Percentiles rank a stretch among this genome's conserved stretches.
These are phyloP conservation scores for Thalassarche chlororhynchos DNA, from an alignment of 2,113 vertebrate species.

Conservation along the genomic window DNA sequence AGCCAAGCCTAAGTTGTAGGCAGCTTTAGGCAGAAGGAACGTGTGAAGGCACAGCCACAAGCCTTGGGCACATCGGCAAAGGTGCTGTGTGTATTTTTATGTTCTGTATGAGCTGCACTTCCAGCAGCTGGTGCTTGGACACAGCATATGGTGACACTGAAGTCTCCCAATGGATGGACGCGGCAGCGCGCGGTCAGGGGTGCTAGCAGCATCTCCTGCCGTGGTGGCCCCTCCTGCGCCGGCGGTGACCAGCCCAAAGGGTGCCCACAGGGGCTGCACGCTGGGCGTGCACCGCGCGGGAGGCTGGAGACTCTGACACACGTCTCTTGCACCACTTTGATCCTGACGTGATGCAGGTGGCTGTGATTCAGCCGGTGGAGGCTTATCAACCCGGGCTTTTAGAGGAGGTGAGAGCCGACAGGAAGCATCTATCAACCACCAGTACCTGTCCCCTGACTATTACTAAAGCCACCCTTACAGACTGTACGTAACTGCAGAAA, in stretches of 20 bases:
- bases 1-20: not conserved
- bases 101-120: not conserved
- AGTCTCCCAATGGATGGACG: not conserved
- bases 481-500: not conserved
- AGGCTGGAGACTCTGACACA: not conserved
- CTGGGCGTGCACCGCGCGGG: rapidly evolving
- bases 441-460: not conserved
- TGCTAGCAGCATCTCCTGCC: not conserved
- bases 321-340: rapidly evolving
- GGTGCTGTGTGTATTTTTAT: not conserved
- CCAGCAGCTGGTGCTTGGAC: not conserved
- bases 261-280: not conserved
- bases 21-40: not conserved
- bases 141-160: rapidly evolving
- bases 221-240: rapidly evolving
- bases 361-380: not conserved
- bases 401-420: not conserved
- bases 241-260: rapidly evolving
- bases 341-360: not conserved
- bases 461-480: not conserved
- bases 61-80: rapidly evolving
- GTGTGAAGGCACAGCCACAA: rapidly evolving
- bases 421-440: not conserved
- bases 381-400: not conserved
- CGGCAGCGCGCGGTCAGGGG: not conserved